Conservation (phyloP, 2,797 vertebrate genomes). For the Phoebastria nigripes region DNA sequence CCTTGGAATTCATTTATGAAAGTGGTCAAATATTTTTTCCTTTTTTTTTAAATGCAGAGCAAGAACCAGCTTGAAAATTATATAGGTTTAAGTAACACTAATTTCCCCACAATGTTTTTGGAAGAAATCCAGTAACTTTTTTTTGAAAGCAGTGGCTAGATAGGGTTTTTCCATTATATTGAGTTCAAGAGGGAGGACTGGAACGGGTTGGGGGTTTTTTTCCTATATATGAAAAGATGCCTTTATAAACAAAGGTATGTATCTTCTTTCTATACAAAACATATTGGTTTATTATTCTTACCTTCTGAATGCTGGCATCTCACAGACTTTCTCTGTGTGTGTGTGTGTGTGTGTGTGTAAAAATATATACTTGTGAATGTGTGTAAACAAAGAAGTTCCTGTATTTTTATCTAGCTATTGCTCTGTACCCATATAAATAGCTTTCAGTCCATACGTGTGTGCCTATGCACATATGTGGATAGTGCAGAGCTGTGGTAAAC, state of each 20-base stretch:
- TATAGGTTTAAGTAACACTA: not conserved
- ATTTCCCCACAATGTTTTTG: not conserved
- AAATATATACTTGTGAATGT: not conserved
- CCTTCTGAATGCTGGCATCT: not conserved
- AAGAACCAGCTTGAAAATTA: not conserved
- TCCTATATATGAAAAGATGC: not conserved
- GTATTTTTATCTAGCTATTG: not conserved
- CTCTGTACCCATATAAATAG: not conserved
- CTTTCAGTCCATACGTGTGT: not conserved
- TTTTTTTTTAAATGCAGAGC: not conserved
- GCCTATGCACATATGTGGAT: not conserved
- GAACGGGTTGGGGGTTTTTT: fast-evolving
- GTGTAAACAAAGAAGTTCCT: not conserved
- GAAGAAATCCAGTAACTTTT: not conserved
- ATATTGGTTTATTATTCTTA: not conserved
- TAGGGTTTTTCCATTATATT: not conserved
- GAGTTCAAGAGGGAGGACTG: not conserved
- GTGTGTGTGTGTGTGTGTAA: not conserved
- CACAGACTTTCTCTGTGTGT: not conserved
- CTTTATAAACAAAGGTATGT: not conserved
- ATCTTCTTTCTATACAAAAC: not conserved
- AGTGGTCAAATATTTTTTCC: not conserved
- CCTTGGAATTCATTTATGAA: not conserved
- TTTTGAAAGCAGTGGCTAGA: not conserved
- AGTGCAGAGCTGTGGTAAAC: not conserved